Percentiles rank a stretch among this genome's conserved stretches.
Evolutionary conservation across 1,140 invertebrate genomes (phyloP).

Genomic region (Drosophila gunungcola): DNA sequence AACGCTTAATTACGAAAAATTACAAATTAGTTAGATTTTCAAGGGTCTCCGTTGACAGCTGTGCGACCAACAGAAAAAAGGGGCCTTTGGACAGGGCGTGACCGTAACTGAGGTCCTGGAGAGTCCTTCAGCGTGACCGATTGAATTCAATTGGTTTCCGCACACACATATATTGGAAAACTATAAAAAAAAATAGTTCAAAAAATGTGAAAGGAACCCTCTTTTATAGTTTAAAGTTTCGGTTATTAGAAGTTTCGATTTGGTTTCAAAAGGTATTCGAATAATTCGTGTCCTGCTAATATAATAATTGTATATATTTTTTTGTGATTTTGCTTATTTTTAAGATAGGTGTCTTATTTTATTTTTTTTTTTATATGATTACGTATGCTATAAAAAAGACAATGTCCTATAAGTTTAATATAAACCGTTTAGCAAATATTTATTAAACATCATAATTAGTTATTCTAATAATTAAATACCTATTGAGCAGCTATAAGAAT

Average conservation of each 20-base stretch:
- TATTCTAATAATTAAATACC: no score
- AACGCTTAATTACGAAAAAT: constrained; percentile 44
- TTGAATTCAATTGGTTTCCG: constrained; percentile 17
- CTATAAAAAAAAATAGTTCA: constrained; percentile 6
- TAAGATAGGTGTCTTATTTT: no score
- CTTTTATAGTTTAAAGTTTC: not conserved
- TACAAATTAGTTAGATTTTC: constrained; percentile 44
- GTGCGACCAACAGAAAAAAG: constrained; percentile 12
- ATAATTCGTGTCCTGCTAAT: not conserved
- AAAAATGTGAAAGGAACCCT: not conserved
- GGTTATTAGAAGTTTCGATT: not conserved
- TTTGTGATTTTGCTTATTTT: no score
- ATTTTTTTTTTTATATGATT: no score
- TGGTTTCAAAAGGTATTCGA: not conserved
- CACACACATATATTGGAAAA: constrained; percentile 17
- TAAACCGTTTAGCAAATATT: no score
- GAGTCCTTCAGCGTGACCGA: constrained; percentile 42
- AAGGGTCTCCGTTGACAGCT: constrained; percentile 32
- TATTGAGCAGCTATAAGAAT: no score
- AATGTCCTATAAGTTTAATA: no score
- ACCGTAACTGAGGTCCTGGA: constrained; percentile 30
- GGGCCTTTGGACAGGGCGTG: constrained; percentile 13
- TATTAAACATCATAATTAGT: no score
- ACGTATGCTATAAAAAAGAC: no score
- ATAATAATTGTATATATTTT: no score